Evolutionary conservation across 2,797 vertebrate species (phyloP).

Genomic region (Mormyrus proboscirostris): DNA sequence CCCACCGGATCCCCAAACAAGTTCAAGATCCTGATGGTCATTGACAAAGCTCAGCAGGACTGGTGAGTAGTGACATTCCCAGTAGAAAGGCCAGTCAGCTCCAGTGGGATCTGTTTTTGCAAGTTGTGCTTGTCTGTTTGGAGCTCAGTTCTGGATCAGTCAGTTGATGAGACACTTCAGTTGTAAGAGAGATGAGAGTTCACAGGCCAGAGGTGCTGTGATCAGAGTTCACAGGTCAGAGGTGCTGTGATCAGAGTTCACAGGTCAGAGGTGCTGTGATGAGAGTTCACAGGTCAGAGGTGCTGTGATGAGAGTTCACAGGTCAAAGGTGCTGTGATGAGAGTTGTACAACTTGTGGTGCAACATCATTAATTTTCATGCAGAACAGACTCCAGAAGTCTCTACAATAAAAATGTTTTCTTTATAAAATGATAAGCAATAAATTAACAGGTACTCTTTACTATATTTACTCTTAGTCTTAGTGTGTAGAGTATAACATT

Average conservation of each 20-base stretch:
- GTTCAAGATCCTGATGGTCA: conserved; percentile 86
- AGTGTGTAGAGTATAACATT: neutral
- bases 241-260: no score
- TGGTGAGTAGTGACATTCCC: conserved; percentile 68
- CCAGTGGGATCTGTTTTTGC: neutral
- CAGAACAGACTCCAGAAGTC: neutral
- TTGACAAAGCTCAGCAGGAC: conserved; percentile 86
- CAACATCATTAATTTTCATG: neutral
- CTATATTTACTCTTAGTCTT: neutral
- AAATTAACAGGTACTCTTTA: neutral
- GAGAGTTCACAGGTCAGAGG: neutral
- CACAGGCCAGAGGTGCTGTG: neutral
- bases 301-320: neutral
- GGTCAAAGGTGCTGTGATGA: neutral
- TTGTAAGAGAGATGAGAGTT: neutral
- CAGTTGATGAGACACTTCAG: neutral
- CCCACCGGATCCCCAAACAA: conserved; percentile 71
- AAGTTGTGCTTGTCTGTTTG: neutral
- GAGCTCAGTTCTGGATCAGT: neutral
- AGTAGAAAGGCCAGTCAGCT: neutral
- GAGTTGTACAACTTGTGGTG: neutral
- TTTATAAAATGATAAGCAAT: neutral
- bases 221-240: no score
- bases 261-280: neutral
- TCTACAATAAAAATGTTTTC: neutral